Base-by-base conservation (phyloP, 2,888 invertebrate genomes). In the Molanna angustata region DNA sequence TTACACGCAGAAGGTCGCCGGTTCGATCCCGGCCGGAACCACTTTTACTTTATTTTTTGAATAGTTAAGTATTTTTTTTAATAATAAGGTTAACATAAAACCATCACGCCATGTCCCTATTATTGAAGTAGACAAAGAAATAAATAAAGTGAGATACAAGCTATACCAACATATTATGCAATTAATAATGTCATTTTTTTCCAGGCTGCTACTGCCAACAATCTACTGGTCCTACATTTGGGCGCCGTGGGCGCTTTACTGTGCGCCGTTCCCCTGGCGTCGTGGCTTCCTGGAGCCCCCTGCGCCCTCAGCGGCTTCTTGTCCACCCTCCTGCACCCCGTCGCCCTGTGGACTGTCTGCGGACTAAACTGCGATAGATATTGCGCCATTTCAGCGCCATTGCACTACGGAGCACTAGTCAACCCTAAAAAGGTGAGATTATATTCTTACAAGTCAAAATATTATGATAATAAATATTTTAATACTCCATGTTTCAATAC, bases 301-400 rank as follows among this genome's bases (percentile, higher is more conserved):
- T 88, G 88, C 67, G 68, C 73, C 2, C 70, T 84, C 1, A 84
- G 86, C 62, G 83, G 87, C 32, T 84, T 86, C 56, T 69, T 88
- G 37, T 78, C 86, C 58, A 82, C 85, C 19, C 78, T 88, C 2
- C 74, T 90, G 41, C 85, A 89, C 63, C 87, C 88, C 2, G 74
- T 89, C 54, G 84, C 85, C 35, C 72, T 88, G 59, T 90, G 89
- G 89, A 89, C 88, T 2, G 83, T 90, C 22, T 87, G 88, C 61
- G 89, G 88, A 3, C 75, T 90, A 56, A 89, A 89, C 65, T 87
- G 86, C 52, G 88, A 88, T 69, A 76, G 88, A 56, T 90, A 88
- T 58, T 88, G 88, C 56, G 89, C 90, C 37, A 90, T 90, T 47
- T 84, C 88, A 0, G 84, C 88, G 1, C 90, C 90, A 0, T 69